Base-by-base conservation (phyloP, 2,888 invertebrate genomes). In the Tetramorium bicarinatum region DNA sequence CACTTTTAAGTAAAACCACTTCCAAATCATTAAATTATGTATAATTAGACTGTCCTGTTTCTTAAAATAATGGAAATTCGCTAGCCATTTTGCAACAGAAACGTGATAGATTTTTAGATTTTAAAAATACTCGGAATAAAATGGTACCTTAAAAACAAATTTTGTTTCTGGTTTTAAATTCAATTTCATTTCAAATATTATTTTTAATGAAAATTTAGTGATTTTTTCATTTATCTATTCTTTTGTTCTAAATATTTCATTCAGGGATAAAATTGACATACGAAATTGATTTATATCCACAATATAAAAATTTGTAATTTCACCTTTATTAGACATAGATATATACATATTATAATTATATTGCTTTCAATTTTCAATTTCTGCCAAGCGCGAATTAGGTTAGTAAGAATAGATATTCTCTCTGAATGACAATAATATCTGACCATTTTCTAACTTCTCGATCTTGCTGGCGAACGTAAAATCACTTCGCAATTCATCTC, bases 401-500 rank as follows among this genome's bases (percentile, higher is more conserved):
- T 41, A 15, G 8, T 34, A 75, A 75, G 7, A 75, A 75, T 21
- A 62, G 38, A 66, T 66, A 34, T 56, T 72, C 8, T 74, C 8
- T 44, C 6, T 75, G 7, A 62, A 11, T 52, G 75, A 44, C 49
- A 62, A 52, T 61, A 74, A 72, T 64, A 25, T 2, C 52, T 6
- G 18, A 62, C 21, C 38, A 52, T 52, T 64, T 64, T 52, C 18
- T 18, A 41, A 3, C 38, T 38, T 38, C 49, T 18, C 49, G 21
- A 64, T 76, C 25, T 44, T 49, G 49, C 64, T 64, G 44, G 18
- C 66, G n/a, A 52, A 69, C 44, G 66, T 54, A 21, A 81, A 83
- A 88, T 88, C 80, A 72, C 74, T 71, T 82, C 15, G 81, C 75
- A 83, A 74, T 38, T 64, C 75, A 47, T 77, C 87, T 84, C 87